phyloP scores from a whole-genome alignment of 2,797 vertebrate genomes.

The Enteromius thamalakanensis region DNA sequence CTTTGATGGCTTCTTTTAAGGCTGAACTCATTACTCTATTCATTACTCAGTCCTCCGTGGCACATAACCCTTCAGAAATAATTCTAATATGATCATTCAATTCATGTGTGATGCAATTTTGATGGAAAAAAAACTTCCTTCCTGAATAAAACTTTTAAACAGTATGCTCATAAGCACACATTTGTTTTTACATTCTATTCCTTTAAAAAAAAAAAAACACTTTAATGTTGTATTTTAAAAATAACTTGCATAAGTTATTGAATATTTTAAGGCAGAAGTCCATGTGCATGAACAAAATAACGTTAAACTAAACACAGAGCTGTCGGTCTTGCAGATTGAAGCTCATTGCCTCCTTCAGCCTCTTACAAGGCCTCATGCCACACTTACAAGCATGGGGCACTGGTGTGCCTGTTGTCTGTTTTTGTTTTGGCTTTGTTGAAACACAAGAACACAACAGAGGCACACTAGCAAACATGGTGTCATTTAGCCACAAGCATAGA shows the following conservation, averaged over 20 bases:
- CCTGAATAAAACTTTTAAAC: too few relatives aligned
- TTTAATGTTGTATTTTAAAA: neutral
- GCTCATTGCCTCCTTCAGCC: constrained; percentile 63
- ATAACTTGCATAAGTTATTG: neutral
- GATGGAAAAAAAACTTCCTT: too few relatives aligned
- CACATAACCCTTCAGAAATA: neutral
- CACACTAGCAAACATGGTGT: constrained; percentile 59
- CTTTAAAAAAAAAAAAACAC: too few relatives aligned
- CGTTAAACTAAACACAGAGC: constrained; percentile 60
- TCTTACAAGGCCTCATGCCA: constrained; percentile 59
- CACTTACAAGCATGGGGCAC: constrained; percentile 62
- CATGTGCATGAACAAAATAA: neutral
- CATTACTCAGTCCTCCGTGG: neutral
- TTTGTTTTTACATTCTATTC: too few relatives aligned
- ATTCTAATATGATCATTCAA: neutral
- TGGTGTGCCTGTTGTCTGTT: constrained; percentile 63
- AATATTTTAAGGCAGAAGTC: neutral
- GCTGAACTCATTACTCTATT: neutral
- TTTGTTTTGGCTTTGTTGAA: constrained; percentile 66
- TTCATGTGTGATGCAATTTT: too few relatives aligned
- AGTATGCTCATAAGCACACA: too few relatives aligned
- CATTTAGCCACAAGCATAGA: constrained; percentile 57
- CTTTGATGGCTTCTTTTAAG: neutral
- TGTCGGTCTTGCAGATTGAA: constrained; percentile 58
- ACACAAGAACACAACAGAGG: constrained; percentile 61